A percentile compares a stretch with the other conserved stretches of the same genome.
Conservation (phyloP, 2,888 invertebrate genomes). For the Melieria omissa region DNA sequence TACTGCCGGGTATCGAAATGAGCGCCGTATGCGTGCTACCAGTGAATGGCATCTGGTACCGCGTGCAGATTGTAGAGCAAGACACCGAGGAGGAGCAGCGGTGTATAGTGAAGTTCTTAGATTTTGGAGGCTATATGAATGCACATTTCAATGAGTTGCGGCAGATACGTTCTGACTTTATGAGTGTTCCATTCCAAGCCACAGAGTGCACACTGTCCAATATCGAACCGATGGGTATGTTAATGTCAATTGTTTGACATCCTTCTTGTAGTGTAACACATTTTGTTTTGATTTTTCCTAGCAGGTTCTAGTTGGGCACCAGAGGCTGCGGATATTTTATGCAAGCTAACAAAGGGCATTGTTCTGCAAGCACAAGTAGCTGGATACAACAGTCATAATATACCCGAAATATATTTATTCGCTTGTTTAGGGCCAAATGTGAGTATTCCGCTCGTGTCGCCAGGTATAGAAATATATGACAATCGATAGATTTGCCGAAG, state of each 20-base stretch:
- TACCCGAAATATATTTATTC: conserved; percentile 86
- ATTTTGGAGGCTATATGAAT: conserved; percentile 92
- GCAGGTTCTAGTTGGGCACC: conserved; percentile 76
- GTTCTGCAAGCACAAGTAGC: conserved; percentile 90
- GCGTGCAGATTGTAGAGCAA: conserved; percentile 83
- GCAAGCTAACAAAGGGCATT: conserved; percentile 82
- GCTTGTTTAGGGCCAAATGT: conserved; percentile 79
- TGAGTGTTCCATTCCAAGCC: conserved; percentile 96
- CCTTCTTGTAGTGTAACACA: too few species aligned
- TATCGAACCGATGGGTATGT: conserved; percentile 80
- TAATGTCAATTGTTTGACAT: too few species aligned
- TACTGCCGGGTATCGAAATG: conserved; percentile 79
- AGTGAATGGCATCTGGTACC: conserved; percentile 84
- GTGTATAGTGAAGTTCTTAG: conserved; percentile 88
- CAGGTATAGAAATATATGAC: too few species aligned
- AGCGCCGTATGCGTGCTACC: conserved; percentile 91
- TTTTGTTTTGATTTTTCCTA: conserved; percentile 21
- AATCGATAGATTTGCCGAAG: too few species aligned
- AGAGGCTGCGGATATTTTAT: conserved; percentile 82
- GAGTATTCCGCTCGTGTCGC: conserved; percentile 57
- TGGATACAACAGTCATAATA: conserved; percentile 79
- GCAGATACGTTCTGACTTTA: conserved; percentile 94
- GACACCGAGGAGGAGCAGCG: conserved; percentile 57
- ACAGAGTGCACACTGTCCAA: conserved; percentile 94
- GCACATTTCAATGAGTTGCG: conserved; percentile 82